These are phyloP conservation scores for Allacma fusca DNA, from an alignment of 2,888 invertebrate species.

Conservation along the genomic window DNA sequence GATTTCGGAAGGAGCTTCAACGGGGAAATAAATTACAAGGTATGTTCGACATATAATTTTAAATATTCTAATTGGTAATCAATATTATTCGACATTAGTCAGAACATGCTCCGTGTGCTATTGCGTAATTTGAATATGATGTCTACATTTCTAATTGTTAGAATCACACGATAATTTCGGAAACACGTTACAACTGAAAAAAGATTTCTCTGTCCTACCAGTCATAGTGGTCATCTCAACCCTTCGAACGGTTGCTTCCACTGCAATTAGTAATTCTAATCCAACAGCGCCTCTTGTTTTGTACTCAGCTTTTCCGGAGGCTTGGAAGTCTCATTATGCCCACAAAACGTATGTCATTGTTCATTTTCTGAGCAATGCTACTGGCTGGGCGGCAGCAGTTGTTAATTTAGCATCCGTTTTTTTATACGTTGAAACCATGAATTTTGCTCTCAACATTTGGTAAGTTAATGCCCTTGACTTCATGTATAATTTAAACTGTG, in stretches of 20 bases:
- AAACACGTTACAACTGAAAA: no score
- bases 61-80: no score
- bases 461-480: neutral
- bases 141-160: no score
- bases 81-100: no score
- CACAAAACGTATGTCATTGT: neutral
- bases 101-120: no score
- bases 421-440: constrained; percentile 1
- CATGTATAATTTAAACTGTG: no score
- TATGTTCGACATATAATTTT: no score
- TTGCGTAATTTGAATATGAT: no score
- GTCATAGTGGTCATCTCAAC: neutral
- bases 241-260: neutral
- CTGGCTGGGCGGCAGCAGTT: neutral
- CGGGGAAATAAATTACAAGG: neutral
- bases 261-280: neutral
- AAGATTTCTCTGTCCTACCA: no score
- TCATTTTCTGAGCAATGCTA: neutral
- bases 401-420: neutral
- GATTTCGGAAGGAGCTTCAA: no score
- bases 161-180: no score
- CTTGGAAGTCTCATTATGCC: neutral
- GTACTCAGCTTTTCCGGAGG: constrained; percentile 13
- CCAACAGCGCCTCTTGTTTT: neutral
- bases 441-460: neutral